Evolutionary conservation across 1,140 invertebrate species (phyloP), one percentile per base, ranked within the genome.

Genomic region (Hermetia illucens): DNA sequence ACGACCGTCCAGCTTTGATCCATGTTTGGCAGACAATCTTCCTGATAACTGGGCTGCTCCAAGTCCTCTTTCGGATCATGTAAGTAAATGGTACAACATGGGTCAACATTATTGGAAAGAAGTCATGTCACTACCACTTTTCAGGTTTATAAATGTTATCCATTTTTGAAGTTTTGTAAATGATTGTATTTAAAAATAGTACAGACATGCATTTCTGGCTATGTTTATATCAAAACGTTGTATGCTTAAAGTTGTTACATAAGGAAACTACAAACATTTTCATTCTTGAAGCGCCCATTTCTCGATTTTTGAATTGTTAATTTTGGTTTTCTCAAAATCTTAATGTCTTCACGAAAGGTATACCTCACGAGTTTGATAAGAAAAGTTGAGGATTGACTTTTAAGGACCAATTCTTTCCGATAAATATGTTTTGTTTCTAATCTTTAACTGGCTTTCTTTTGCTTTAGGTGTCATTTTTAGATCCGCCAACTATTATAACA

Each of bases 61-160:
- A 38, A 76, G 71, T 64, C 72, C 72, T 39, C 69, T 67, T 52
- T 58, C 68, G 34, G 71, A 75, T 52, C 71, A 68, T 54, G 74
- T 76, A 61, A 72, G 68, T 58, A n/a, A n/a, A n/a, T n/a, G n/a
- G n/a, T n/a, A n/a, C n/a, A n/a, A n/a, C n/a, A n/a, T n/a, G n/a
- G n/a, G n/a, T n/a, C n/a, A n/a, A n/a, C n/a, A n/a, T n/a, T n/a
- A n/a, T n/a, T n/a, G n/a, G n/a, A n/a, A n/a, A n/a, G n/a, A n/a
- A n/a, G n/a, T n/a, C n/a, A n/a, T n/a, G n/a, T n/a, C n/a, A n/a
- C n/a, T n/a, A n/a, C n/a, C n/a, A n/a, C n/a, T n/a, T n/a, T n/a
- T n/a, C n/a, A n/a, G n/a, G n/a, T n/a, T n/a, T n/a, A n/a, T n/a
- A n/a, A n/a, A n/a, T n/a, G n/a, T n/a, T n/a, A n/a, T n/a, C n/a